Conservation (phyloP, 1,140 invertebrate genomes). For the Drosophila pruinosa region DNA sequence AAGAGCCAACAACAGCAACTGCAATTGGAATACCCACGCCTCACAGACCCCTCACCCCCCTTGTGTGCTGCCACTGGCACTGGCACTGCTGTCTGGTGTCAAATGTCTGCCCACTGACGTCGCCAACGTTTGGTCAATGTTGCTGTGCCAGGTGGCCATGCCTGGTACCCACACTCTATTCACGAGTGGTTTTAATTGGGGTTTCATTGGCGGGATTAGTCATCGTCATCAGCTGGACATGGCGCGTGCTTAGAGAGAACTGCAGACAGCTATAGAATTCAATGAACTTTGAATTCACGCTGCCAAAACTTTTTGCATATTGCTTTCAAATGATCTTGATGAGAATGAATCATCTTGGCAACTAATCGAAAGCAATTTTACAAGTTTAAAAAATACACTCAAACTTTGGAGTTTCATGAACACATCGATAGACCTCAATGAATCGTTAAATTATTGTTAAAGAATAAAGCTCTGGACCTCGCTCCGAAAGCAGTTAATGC, state of each 20-base stretch:
- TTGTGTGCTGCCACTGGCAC: conserved; percentile 5
- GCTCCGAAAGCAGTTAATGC: conserved; percentile 22
- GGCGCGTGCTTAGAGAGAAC: conserved; percentile 39
- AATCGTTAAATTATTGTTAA: not conserved
- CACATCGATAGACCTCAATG: too few relatives aligned
- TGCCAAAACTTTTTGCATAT: conserved; percentile 45
- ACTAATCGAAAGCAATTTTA: not conserved
- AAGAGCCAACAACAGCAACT: conserved; percentile 40
- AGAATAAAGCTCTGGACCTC: not conserved
- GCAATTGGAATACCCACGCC: conserved; percentile 31
- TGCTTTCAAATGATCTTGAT: conserved; percentile 38
- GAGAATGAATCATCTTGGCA: not conserved
- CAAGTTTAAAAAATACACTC: not conserved
- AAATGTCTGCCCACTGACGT: conserved; percentile 55
- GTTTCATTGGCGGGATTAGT: conserved; percentile 64
- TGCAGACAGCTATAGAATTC: conserved; percentile 21
- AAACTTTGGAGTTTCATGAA: not conserved
- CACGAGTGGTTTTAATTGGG: conserved; percentile 58
- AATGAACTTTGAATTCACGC: conserved; percentile 55
- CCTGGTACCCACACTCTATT: not conserved
- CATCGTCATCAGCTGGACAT: conserved; percentile 36
- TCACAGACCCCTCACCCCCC: not conserved
- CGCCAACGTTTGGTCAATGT: not conserved
- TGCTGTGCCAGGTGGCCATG: conserved; percentile 36
- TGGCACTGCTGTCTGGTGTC: conserved; percentile 42